phyloP scores from a whole-genome alignment of 2,113 vertebrate species.

The Python bivittatus region DNA sequence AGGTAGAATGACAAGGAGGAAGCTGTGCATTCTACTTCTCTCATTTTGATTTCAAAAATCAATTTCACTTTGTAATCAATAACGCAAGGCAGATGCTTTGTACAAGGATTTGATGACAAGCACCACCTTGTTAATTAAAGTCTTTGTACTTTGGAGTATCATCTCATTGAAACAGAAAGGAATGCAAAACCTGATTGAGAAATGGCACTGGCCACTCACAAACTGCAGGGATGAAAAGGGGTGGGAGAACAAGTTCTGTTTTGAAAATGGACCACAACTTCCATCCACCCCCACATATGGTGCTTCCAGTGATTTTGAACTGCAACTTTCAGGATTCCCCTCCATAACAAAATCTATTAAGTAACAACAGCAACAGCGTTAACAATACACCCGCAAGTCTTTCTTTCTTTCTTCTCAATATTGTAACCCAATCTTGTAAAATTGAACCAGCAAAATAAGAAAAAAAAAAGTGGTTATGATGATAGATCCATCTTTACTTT shows the following conservation, averaged over 20 bases:
- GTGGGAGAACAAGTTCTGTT: background rate
- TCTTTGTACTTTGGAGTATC: background rate
- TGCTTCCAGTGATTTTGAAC: background rate
- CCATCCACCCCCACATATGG: background rate
- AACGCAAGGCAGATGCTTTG: slow-evolving; percentile 6
- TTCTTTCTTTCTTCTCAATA: background rate
- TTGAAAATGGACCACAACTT: background rate
- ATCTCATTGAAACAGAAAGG: slow-evolving; percentile 3
- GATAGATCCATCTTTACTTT: background rate
- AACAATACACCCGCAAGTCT: background rate
- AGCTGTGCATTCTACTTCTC: background rate
- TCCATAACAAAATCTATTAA: background rate
- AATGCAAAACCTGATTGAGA: slow-evolving; percentile 3
- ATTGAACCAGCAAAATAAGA: background rate
- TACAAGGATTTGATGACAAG: slow-evolving; percentile 20
- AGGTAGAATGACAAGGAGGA: background rate
- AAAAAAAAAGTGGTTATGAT: background rate
- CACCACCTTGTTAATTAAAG: slow-evolving; percentile 5
- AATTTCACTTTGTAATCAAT: slow-evolving; percentile 23
- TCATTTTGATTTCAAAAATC: slow-evolving; percentile 24
- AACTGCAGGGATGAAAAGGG: background rate
- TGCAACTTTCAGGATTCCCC: background rate
- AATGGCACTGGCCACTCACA: background rate
- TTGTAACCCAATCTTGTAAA: background rate
- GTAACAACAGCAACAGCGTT: background rate